Percentiles rank a stretch among this genome's conserved stretches.
These are phyloP conservation scores for Gallinago nigripennis DNA, from an alignment of 2,797 vertebrate genomes.

Conservation along the genomic window DNA sequence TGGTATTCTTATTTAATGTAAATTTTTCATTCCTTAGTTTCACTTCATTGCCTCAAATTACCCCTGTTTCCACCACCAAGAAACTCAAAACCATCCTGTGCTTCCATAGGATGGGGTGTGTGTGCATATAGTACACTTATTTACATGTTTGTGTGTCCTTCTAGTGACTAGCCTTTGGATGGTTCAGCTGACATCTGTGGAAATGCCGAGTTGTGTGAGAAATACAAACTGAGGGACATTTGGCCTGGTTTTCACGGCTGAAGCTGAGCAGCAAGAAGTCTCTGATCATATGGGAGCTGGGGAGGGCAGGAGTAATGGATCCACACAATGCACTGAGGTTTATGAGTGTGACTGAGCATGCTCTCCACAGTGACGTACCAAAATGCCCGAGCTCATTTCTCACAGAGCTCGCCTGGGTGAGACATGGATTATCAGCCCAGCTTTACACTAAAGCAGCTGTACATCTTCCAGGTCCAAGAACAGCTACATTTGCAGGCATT, in stretches of 20 bases:
- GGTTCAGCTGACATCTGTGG: background rate
- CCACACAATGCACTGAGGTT: background rate
- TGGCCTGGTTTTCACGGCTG: background rate
- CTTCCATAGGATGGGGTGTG: background rate
- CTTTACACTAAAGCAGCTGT: background rate
- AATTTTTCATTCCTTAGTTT: background rate
- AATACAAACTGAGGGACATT: background rate
- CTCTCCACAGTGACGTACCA: background rate
- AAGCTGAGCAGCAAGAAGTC: background rate
- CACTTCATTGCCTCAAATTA: background rate
- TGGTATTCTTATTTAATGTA: background rate
- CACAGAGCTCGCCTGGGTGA: background rate
- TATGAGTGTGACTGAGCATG: background rate
- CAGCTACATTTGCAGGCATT: background rate
- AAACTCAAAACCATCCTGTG: background rate
- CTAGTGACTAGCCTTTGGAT: background rate
- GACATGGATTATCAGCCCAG: background rate
- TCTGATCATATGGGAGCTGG: background rate
- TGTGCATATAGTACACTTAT: background rate
- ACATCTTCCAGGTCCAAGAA: background rate
- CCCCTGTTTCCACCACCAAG: background rate
- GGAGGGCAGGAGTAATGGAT: fast-evolving
- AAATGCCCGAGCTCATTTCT: background rate
- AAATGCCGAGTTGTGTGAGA: background rate
- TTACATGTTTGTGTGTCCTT: background rate